These are phyloP conservation scores for Zelostemma sp. DNA, from an alignment of 1,140 invertebrate species.

Conservation along the genomic window DNA sequence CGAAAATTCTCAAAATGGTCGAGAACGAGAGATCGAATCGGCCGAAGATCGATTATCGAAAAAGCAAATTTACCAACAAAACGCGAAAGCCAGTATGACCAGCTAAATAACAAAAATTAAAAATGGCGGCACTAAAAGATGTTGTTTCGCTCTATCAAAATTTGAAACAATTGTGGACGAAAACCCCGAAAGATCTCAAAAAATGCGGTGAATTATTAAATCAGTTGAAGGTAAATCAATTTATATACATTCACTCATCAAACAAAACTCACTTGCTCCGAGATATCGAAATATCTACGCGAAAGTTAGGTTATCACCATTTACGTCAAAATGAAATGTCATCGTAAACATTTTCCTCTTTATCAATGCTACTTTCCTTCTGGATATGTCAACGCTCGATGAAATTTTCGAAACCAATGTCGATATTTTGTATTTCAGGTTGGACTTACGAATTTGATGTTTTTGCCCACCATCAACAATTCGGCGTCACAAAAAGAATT, in stretches of 20 bases:
- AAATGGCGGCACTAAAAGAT: slow-evolving; percentile 76
- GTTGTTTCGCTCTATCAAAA: slow-evolving; percentile 79
- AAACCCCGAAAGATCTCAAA: slow-evolving; percentile 76
- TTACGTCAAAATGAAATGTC: slow-evolving; percentile 63
- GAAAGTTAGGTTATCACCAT: slow-evolving; percentile 27
- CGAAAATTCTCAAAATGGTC: too few relatives aligned
- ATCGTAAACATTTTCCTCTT: slow-evolving; percentile 49
- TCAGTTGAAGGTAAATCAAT: slow-evolving; percentile 77
- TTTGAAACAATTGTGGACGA: slow-evolving; percentile 81
- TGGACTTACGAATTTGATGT: slow-evolving; percentile 85
- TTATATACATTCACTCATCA: too few relatives aligned
- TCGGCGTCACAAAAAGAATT: slow-evolving; percentile 88
- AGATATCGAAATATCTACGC: too few relatives aligned
- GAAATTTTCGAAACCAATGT: slow-evolving; percentile 4
- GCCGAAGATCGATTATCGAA: too few relatives aligned
- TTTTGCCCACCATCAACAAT: slow-evolving; percentile 87
- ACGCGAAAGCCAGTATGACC: too few relatives aligned
- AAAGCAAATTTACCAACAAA: too few relatives aligned
- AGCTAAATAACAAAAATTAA: too few relatives aligned
- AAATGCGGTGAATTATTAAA: slow-evolving; percentile 81
- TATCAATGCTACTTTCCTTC: slow-evolving; percentile 9
- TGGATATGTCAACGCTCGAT: too few relatives aligned
- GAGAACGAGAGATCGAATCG: too few relatives aligned
- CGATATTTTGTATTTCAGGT: slow-evolving; percentile 74
- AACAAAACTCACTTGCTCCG: too few relatives aligned